These are phyloP conservation scores for Disparrhopalites patrizii DNA, from an alignment of 2,888 invertebrate species.

Conservation along the genomic window DNA sequence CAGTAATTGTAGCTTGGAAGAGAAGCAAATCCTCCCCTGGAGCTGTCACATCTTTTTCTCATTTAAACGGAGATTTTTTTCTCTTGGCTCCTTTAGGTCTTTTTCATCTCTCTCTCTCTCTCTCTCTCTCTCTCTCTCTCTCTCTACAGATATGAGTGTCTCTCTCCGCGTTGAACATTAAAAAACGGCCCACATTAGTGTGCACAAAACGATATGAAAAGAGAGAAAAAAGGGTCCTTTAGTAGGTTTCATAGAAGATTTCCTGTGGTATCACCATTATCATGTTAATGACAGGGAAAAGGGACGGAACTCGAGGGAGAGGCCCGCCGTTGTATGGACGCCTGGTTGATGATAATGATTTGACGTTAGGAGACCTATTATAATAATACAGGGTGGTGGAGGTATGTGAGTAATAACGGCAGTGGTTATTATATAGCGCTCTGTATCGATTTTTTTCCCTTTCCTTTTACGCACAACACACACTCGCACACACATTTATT, in stretches of 20 bases:
- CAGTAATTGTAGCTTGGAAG: conserved; percentile 9
- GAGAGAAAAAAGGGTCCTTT: too few relatives aligned
- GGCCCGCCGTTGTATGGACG: too few relatives aligned
- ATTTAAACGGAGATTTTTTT: conserved; percentile 17
- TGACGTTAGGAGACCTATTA: too few relatives aligned
- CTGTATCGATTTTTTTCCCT: conserved; percentile 16
- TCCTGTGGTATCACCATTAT: too few relatives aligned
- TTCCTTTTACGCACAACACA: too few relatives aligned
- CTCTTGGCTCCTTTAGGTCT: conserved; percentile 4
- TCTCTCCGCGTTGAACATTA: neutral
- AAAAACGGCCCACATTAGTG: too few relatives aligned
- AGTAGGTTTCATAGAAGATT: too few relatives aligned
- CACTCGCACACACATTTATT: neutral
- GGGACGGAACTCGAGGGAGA: neutral
- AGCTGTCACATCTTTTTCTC: too few relatives aligned
- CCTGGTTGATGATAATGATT: neutral
- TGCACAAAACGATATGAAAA: too few relatives aligned
- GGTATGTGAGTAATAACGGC: conserved; percentile 3
- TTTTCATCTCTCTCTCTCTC: neutral
- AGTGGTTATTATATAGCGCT: conserved; percentile 3
- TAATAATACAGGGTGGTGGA: too few relatives aligned
- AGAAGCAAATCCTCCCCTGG: conserved; percentile 20
- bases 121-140: neutral
- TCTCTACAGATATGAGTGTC: neutral
- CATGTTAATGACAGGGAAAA: neutral